Base-by-base conservation (phyloP, 2,888 invertebrate genomes). In the Tetramorium bicarinatum region DNA sequence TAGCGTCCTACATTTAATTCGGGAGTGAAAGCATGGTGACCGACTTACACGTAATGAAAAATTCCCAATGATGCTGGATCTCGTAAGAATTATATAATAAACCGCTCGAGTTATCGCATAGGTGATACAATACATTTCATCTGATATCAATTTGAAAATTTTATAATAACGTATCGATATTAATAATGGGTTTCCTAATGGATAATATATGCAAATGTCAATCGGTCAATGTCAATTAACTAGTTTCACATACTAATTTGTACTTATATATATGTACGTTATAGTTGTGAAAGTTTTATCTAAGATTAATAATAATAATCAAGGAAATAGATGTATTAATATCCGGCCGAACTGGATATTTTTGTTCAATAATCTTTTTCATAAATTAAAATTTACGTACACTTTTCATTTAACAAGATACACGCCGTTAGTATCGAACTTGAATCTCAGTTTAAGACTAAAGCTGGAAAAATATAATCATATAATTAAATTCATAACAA, bases 11-110 rank as follows among this genome's bases (percentile, higher is more conserved):
- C 71, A 69, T 79, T 71, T 69, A 79, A 79, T 79, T 79, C 38
- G 69, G 47, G 79, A 79, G 79, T 59, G 79, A 79, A 79, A 79
- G 79, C 79, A 69, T 18, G 59, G 1, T 69, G 71, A 49, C 79
- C 79, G 71, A 79, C 59, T 61, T 79, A 47, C 47, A 47, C 34
- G 38, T 18, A 44, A 69, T 79, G 9, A 79, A 71, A 13, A 69
- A 79, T 47, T 71, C 1, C 25, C 59, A 59, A 79, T 71, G 79
- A 59, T 59, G 38, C 11, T 61, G 59, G 13, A 38, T 61, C 59
- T 69, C 59, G 18, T 71, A 71, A 71, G 25, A 59, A 79, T 69
- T 79, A 69, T 59, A 59, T 79, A 79, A 77, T 7, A 0, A 47
- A 56, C 41, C 44, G 77, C n/a, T 44, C 47, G 47, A 59, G 47